Evolutionary conservation across 1,140 invertebrate species (phyloP).

Genomic region (Eubasilissa regina): DNA sequence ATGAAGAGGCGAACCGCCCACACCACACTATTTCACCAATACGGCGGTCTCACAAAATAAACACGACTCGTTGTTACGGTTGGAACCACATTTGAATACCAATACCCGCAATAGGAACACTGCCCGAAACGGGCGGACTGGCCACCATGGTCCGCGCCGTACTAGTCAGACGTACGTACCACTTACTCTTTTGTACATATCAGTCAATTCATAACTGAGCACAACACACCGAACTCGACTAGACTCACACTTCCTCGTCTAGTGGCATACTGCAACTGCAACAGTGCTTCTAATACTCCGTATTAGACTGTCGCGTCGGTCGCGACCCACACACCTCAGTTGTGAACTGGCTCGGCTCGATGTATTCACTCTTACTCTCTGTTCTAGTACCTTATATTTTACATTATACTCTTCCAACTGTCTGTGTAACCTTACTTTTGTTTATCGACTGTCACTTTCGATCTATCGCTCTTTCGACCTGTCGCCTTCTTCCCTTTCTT

Average conservation of each 20-base stretch:
- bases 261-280: constrained; percentile 10
- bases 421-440: constrained; percentile 49
- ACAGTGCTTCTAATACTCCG: neutral
- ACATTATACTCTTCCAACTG: constrained; percentile 49
- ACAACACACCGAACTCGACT: constrained; percentile 45
- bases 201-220: constrained; percentile 58
- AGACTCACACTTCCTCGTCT: constrained; percentile 43
- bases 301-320: constrained; percentile 20
- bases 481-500: constrained; percentile 58
- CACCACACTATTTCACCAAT: constrained; percentile 45
- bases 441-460: constrained; percentile 63
- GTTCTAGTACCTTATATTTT: constrained; percentile 49
- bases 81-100: constrained; percentile 78
- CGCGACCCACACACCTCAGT: constrained; percentile 51
- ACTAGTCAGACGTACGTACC: constrained; percentile 56
- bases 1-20: constrained; percentile 36
- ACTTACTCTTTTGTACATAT: constrained; percentile 56
- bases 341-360: constrained; percentile 58
- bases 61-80: constrained; percentile 45
- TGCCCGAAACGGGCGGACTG: constrained; percentile 56
- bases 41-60: constrained; percentile 47
- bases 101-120: constrained; percentile 70
- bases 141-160: constrained; percentile 67
- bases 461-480: constrained; percentile 63
- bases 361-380: constrained; percentile 56